Evolutionary conservation across 2,797 vertebrate species (phyloP).

Genomic region (Loriculus beryllinus): DNA sequence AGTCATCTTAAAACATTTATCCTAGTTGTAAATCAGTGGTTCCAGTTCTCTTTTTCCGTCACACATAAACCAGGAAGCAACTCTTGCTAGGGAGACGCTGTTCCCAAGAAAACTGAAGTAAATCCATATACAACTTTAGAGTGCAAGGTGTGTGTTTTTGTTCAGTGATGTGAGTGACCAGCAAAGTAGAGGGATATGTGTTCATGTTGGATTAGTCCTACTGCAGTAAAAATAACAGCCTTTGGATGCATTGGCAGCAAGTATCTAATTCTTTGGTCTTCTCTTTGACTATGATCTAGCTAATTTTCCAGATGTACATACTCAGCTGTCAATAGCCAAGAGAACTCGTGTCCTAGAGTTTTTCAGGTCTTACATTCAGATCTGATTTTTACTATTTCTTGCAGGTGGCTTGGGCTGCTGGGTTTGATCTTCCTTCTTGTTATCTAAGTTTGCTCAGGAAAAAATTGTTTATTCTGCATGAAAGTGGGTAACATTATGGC

Average conservation of each 20-base stretch:
- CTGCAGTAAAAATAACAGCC: not conserved
- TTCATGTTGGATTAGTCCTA: not conserved
- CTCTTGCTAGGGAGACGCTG: not conserved
- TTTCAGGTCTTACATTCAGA: not conserved
- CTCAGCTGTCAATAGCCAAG: not conserved
- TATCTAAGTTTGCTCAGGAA: not conserved
- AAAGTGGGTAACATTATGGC: not conserved
- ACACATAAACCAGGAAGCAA: not conserved
- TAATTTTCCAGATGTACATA: not conserved
- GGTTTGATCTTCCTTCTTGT: not conserved
- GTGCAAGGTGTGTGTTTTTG: not conserved
- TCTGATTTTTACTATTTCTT: not conserved
- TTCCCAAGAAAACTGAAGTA: not conserved
- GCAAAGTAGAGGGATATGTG: not conserved
- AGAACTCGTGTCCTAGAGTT: not conserved
- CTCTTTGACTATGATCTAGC: not conserved
- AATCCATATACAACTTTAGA: not conserved
- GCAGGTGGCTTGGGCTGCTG: not conserved
- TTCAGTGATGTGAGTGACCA: not conserved
- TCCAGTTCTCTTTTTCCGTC: not conserved
- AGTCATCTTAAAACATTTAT: not conserved
- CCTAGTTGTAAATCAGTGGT: not conserved
- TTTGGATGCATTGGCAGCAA: not conserved
- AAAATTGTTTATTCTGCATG: not conserved
- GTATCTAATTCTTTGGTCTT: not conserved